Conservation (phyloP, 2,797 vertebrate species). For the Scomberomorus guttatus region DNA sequence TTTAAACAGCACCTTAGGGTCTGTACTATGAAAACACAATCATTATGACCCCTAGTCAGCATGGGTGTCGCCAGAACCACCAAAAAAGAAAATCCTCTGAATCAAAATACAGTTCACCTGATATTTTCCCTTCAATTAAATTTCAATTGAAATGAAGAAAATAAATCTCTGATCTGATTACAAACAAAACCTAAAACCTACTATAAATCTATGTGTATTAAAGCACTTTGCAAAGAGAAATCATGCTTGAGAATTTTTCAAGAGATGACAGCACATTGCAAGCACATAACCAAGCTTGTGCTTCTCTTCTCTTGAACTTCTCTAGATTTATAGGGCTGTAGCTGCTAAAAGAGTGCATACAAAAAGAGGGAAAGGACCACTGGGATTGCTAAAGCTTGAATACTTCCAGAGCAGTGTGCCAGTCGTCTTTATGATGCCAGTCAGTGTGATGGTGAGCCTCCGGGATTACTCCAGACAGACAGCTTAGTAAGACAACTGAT, state of each 20-base stretch:
- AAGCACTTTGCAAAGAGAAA: conserved; percentile 22
- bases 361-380: conserved; percentile 40
- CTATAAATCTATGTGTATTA: conserved; percentile 3
- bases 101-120: too few species aligned
- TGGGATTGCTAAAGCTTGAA: conserved; percentile 49
- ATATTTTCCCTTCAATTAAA: too few species aligned
- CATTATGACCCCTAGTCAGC: too few species aligned
- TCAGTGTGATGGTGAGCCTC: conserved; percentile 69
- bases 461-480: conserved; percentile 80
- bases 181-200: background rate
- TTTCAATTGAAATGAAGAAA: conserved; percentile 11
- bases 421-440: conserved; percentile 78
- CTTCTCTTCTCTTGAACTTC: background rate
- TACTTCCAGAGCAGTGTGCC: conserved; percentile 54
- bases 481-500: conserved; percentile 83
- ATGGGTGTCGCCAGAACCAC: background rate
- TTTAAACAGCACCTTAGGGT: conserved; percentile 3
- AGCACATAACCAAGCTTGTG: conserved; percentile 5
- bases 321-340: conserved; percentile 32
- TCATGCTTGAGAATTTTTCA: conserved; percentile 14
- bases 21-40: background rate
- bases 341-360: conserved; percentile 23
- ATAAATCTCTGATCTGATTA: conserved; percentile 17
- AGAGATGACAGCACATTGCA: conserved; percentile 18
- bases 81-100: background rate